A percentile compares a stretch with the other conserved stretches of the same genome.
phyloP scores from a whole-genome alignment of 2,888 invertebrate genomes.

The Lasius fuliginosus region DNA sequence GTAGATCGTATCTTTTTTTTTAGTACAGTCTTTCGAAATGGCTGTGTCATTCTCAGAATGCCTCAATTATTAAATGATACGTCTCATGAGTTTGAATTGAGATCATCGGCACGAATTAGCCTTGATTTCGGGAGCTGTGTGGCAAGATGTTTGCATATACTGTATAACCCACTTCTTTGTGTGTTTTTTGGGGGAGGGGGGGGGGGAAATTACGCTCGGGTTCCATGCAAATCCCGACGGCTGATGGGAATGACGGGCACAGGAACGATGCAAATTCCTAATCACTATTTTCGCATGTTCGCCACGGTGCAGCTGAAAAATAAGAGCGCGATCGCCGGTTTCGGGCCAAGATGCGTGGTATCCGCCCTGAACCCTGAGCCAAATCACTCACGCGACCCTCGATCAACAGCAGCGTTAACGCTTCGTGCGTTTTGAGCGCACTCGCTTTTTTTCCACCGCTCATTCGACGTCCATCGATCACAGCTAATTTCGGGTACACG shows the following conservation, averaged over 20 bases:
- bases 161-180: slow-evolving; percentile 15
- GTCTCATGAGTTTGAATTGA: background rate
- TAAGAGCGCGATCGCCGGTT: slow-evolving; percentile 50
- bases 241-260: slow-evolving; percentile 79
- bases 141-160: slow-evolving; percentile 28
- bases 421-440: slow-evolving; percentile 43
- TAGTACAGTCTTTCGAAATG: background rate
- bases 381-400: slow-evolving; percentile 56
- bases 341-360: slow-evolving; percentile 37
- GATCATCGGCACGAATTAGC: slow-evolving; percentile 3
- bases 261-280: slow-evolving; percentile 78
- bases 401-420: slow-evolving; percentile 41
- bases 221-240: slow-evolving; percentile 51
- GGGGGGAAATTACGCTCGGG: slow-evolving; percentile 45
- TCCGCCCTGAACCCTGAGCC: slow-evolving; percentile 42
- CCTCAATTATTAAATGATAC: background rate
- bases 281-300: slow-evolving; percentile 70
- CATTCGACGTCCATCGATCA: slow-evolving; percentile 50
- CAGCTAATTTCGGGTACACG: slow-evolving; percentile 42
- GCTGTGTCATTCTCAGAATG: background rate
- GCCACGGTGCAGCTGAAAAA: slow-evolving; percentile 35
- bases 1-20: background rate
- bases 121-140: background rate
- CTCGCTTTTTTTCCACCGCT: slow-evolving; percentile 41
- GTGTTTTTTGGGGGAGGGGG: no score